Evolutionary conservation across 2,113 vertebrate genomes (phyloP), one percentile per base, ranked within the genome.

Genomic region (Spea bombifrons): DNA sequence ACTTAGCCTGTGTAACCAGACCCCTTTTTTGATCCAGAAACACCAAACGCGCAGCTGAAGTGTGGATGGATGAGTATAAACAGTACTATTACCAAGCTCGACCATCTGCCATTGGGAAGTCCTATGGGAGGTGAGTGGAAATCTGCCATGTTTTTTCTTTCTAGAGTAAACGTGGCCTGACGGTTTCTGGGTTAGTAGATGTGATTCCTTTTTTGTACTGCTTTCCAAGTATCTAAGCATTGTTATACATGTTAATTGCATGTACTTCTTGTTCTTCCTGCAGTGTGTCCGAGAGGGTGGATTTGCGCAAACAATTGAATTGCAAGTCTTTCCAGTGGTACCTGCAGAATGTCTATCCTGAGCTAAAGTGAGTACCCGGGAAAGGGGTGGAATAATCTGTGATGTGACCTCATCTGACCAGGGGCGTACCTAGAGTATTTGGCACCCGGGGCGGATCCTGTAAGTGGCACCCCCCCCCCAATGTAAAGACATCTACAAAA

Each of bases 1-100:
- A 30, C 30, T 30, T 30, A 30, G 30, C 30, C 30, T 30, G 1
- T 30, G 30, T 30, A 30, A 30, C 17, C 2, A 30, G 30, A 30
- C 2, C 30, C 30, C 30, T 30, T 30, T 30, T 30, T 15, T 17
- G 5, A 8, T 74, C 30, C 17, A 99, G 97, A 91, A 99, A 99
- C 84, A 99, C 97, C 55, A 94, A 96, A 66, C 92, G 97, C 65
- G 96, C 97, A 0, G 97, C 97, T 0, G 97, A 99, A 85, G 97
- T 99, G 43, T 99, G 97, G 97, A 99, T 99, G 97, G 97, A 99
- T 47, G 96, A 98, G 0, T 99, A 96, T 86, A 99, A 99, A 78
- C 96, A 98, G 81, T 95, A 97, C 85, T 99, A 99, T 84, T 99
- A 99, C 0, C 94, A 97, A 16, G 97, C 97, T 0, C 88, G 97